Base-by-base conservation (phyloP, 2,113 vertebrate genomes). In the Seriola dumerili region DNA sequence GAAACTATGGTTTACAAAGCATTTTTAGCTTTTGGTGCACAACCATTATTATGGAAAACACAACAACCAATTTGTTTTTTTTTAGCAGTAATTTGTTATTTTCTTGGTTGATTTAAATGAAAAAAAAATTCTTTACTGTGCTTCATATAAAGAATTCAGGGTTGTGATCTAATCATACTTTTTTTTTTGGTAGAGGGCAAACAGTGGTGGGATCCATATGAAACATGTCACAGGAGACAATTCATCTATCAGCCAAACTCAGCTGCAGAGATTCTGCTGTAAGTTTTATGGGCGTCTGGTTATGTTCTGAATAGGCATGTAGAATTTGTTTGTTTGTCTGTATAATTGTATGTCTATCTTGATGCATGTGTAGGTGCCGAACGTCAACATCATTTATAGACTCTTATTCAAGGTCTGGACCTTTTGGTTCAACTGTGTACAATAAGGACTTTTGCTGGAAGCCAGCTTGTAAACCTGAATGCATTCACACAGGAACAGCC, bases 371-470 rank as follows among this genome's bases (percentile, higher is more conserved):
- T 67, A 96, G 96, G 70, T 86, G 89, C 8, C 89, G 75, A 57
- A 90, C 81, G 36, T 91, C 93, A 64, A 87, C 83, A 77, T 91
- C 92, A 83, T 92, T 88, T 81, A 91, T 85, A 85, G 94, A 93
- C 64, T 77, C 94, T 7, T 94, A 90, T 63, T 88, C 92, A 14
- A 80, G 92, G 14, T 85, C 85, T 25, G 91, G 94, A 54, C 93
- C 94, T n/a, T 83, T 95, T 73, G 88, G 89, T 72, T 90, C 83
- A 55, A 94, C 92, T 70, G 90, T 89, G 54, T 96, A 96, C 84
- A 94, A 59, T 54, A 90, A 96, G 50, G 94, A 97, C 3, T 97
- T 94, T 67, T 50, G 72, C 73, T 95, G 95, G 95, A 97, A 96
- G 87, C 50, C 91, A 21, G 69, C 48, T 65, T 88, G 90, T 71